Percentiles rank a stretch among this genome's conserved stretches.
Evolutionary conservation across 2,113 vertebrate species (phyloP).

Genomic region (Chroicocephalus ridibundus): DNA sequence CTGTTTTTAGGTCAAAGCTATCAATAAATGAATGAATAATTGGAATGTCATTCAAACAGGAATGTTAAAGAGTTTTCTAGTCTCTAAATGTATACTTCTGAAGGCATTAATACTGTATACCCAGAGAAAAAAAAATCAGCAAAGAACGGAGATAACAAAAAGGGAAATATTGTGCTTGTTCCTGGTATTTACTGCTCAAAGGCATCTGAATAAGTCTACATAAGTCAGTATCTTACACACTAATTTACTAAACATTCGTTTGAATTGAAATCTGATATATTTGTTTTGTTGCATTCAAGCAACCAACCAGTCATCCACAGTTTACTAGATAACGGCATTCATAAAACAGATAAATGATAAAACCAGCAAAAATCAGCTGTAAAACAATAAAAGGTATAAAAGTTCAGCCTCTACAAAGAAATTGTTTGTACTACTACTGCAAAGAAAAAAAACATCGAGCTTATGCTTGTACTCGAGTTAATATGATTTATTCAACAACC

Average conservation of each 20-base stretch:
- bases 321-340: background rate
- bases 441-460: background rate
- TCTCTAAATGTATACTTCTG: constrained; percentile 54
- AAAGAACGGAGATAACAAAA: constrained; percentile 39
- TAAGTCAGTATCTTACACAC: background rate
- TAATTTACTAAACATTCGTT: background rate
- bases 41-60: constrained; percentile 85
- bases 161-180: constrained; percentile 8
- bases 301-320: background rate
- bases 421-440: background rate
- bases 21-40: constrained; percentile 85
- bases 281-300: background rate
- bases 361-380: background rate
- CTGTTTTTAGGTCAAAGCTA: constrained; percentile 76
- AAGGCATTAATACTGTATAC: constrained; percentile 20
- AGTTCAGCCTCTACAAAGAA: background rate
- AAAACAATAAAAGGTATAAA: background rate
- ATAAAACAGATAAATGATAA: background rate
- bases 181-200: background rate
- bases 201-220: background rate
- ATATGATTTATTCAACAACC: background rate
- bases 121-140: constrained; percentile 15
- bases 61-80: constrained; percentile 62
- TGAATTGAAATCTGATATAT: background rate
- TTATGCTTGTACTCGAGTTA: background rate